A percentile compares a stretch with the other conserved stretches of the same genome.
phyloP scores from a whole-genome alignment of 2,113 vertebrate species.

The Gobiocypris rarus region DNA sequence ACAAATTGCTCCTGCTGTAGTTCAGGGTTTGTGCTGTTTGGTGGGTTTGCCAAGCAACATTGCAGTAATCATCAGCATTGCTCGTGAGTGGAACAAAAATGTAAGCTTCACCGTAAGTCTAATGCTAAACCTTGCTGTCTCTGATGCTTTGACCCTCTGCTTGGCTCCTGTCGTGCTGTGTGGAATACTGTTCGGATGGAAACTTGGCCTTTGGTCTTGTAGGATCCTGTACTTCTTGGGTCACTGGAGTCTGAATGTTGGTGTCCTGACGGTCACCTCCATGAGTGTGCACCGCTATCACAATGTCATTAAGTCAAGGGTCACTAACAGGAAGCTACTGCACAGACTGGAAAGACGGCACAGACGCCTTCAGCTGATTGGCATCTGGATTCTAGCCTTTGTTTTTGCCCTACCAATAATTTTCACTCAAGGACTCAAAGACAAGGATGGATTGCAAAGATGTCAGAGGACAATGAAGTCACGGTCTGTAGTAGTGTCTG shows the following conservation, averaged over 20 bases:
- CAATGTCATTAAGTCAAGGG: constrained; percentile 62
- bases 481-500: background rate
- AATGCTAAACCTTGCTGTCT: constrained; percentile 73
- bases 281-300: constrained; percentile 72
- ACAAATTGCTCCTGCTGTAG: constrained; percentile 35
- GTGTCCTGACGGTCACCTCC: constrained; percentile 71
- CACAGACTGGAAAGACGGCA: constrained; percentile 45
- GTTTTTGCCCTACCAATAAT: constrained; percentile 59
- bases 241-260: constrained; percentile 73
- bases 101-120: constrained; percentile 67
- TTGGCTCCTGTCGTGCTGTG: constrained; percentile 73
- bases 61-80: constrained; percentile 69
- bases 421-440: constrained; percentile 60
- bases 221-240: constrained; percentile 66
- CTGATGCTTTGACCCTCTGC: constrained; percentile 70
- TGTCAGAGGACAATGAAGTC: constrained; percentile 65
- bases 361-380: constrained; percentile 52
- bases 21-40: constrained; percentile 61
- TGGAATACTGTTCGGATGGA: constrained; percentile 68
- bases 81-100: constrained; percentile 59
- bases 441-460: rapidly evolving
- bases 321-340: constrained; percentile 58
- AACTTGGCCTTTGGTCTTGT: constrained; percentile 64
- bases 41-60: constrained; percentile 75
- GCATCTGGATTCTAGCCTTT: constrained; percentile 53